Conservation (phyloP, 2,797 vertebrate species). For the Typhlichthys subterraneus region DNA sequence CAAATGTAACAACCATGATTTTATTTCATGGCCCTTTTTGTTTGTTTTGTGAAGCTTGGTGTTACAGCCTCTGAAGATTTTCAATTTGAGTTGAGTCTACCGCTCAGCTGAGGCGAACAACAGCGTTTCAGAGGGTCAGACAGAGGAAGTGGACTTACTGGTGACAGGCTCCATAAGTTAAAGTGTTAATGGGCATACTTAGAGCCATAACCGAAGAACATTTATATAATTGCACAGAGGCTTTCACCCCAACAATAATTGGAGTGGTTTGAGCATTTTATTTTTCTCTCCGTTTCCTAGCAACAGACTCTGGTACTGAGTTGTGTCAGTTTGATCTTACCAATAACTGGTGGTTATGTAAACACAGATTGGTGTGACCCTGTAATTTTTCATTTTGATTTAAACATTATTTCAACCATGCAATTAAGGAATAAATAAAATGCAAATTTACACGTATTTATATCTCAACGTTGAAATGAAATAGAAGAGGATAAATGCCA, state of each 20-base stretch:
- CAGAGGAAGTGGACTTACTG: conserved; percentile 33
- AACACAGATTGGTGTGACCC: conserved; percentile 32
- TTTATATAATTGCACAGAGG: conserved; percentile 81
- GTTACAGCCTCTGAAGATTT: no score
- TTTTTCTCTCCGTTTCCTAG: conserved; percentile 81
- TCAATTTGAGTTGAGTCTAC: no score
- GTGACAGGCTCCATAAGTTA: conserved; percentile 51
- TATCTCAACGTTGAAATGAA: no score
- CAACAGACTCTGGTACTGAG: conserved; percentile 75
- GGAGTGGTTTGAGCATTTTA: conserved; percentile 77
- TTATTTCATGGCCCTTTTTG: no score
- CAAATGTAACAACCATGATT: no score
- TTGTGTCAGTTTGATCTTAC: conserved; percentile 70
- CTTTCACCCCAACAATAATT: conserved; percentile 75
- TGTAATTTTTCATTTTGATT: conserved; percentile 12
- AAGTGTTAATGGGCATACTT: conserved; percentile 66
- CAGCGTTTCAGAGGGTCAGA: conserved; percentile 9
- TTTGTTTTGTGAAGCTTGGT: no score
- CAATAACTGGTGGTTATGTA: conserved; percentile 62
- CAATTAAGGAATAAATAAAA: neutral
- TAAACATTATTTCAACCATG: neutral
- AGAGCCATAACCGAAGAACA: conserved; percentile 68
- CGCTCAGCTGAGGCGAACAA: no score
- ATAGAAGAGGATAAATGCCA: no score
- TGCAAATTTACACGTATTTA: neutral